Evolutionary conservation across 2,888 invertebrate species (phyloP).

Genomic region (Lasioglossum leucozonium): DNA sequence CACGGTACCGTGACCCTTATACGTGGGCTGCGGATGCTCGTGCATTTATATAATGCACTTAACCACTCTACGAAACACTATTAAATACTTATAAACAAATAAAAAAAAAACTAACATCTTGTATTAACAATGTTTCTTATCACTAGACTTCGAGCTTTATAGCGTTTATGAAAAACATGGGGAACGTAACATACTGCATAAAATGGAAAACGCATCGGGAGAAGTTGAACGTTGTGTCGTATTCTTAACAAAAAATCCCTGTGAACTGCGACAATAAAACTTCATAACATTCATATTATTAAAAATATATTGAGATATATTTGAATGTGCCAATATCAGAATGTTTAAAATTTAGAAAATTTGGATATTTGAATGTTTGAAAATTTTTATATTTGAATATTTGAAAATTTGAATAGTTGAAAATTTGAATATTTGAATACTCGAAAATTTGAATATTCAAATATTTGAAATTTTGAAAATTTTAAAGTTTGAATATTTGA

Average conservation of each 20-base stretch:
- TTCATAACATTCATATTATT: neutral
- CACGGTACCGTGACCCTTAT: conserved; percentile 12
- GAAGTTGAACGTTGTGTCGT: no score
- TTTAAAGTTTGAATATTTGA: no score
- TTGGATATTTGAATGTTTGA: no score
- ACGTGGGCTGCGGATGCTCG: neutral
- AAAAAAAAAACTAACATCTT: neutral
- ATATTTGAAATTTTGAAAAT: no score
- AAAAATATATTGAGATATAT: no score
- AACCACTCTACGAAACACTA: neutral
- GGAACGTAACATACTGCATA: neutral
- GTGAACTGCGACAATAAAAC: no score
- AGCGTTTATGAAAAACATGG: neutral
- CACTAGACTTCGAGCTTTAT: neutral
- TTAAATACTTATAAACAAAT: neutral
- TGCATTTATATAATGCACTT: neutral
- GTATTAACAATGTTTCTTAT: neutral
- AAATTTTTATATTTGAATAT: no score
- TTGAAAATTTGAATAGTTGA: no score
- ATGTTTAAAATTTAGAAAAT: no score
- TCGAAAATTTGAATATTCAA: no score
- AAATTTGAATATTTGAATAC: no score
- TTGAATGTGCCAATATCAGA: no score
- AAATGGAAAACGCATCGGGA: neutral
- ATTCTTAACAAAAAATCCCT: neutral